These are phyloP conservation scores for Phylloscopus trochilus DNA, from an alignment of 2,113 vertebrate species.

Conservation along the genomic window DNA sequence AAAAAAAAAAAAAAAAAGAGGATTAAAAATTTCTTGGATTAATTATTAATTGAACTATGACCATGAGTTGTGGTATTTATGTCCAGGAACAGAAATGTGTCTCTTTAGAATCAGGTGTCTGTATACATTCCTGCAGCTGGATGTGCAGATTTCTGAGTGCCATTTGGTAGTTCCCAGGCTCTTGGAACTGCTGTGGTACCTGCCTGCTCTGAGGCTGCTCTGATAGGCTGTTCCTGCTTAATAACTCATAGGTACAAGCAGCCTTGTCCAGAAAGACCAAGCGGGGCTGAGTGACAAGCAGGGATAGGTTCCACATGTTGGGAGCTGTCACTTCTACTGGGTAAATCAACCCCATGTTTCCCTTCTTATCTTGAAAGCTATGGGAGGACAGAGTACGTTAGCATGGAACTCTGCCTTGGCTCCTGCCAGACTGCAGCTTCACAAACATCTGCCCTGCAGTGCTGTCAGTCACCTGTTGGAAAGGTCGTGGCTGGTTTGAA, in stretches of 20 bases:
- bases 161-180: neutral
- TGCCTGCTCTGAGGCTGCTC: neutral
- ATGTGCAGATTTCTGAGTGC: neutral
- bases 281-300: neutral
- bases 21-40: neutral
- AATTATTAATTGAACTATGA: constrained; percentile 12
- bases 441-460: neutral
- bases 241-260: neutral
- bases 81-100: neutral
- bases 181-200: neutral
- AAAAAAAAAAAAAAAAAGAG: neutral
- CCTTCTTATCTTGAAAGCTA: constrained; percentile 27
- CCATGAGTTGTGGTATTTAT: neutral
- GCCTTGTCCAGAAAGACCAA: neutral
- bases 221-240: neutral
- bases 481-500: neutral
- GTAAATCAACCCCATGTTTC: constrained; percentile 26
- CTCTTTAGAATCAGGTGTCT: neutral
- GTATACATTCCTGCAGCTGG: neutral
- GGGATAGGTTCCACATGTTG: constrained; percentile 16
- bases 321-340: neutral
- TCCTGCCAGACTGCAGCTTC: neutral
- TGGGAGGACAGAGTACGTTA: constrained; percentile 3
- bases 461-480: neutral
- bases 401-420: neutral